These are phyloP conservation scores for Rhynchonycteris naso DNA, from an alignment of 2,797 vertebrate species.

Conservation along the genomic window DNA sequence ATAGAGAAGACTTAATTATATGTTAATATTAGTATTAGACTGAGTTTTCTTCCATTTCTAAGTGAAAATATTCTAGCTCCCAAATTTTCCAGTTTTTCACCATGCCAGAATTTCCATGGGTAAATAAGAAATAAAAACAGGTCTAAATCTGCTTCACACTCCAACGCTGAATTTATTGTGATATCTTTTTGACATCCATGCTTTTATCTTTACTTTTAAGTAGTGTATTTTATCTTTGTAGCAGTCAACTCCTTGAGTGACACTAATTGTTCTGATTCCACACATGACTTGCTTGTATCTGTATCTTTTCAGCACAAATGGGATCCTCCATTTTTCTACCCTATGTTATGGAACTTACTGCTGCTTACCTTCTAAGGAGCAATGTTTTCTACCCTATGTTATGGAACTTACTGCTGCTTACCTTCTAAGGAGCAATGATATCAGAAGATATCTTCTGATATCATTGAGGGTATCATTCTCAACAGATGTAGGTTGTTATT, in stretches of 20 bases:
- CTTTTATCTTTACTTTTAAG: neutral
- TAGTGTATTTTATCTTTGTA: neutral
- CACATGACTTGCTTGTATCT: neutral
- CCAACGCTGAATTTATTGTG: neutral
- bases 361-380: neutral
- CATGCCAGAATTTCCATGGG: neutral
- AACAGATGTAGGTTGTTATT: neutral
- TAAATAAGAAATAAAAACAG: neutral
- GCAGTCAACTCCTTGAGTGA: neutral
- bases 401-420: neutral
- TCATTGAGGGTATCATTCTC: neutral
- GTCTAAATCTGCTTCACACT: neutral
- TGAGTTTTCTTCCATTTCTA: neutral
- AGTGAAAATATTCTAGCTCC: neutral
- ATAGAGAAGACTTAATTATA: neutral
- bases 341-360: fast-evolving
- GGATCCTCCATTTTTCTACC: neutral
- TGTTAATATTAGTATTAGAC: neutral
- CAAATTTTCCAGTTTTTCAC: neutral
- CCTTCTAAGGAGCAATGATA: neutral
- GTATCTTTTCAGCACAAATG: neutral
- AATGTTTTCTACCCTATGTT: neutral
- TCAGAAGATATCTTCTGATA: too few relatives aligned
- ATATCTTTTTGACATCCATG: neutral
- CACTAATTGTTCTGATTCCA: neutral